Percentiles rank a stretch among this genome's conserved stretches.
phyloP scores from a whole-genome alignment of 2,797 vertebrate genomes.

The Sparus aurata region DNA sequence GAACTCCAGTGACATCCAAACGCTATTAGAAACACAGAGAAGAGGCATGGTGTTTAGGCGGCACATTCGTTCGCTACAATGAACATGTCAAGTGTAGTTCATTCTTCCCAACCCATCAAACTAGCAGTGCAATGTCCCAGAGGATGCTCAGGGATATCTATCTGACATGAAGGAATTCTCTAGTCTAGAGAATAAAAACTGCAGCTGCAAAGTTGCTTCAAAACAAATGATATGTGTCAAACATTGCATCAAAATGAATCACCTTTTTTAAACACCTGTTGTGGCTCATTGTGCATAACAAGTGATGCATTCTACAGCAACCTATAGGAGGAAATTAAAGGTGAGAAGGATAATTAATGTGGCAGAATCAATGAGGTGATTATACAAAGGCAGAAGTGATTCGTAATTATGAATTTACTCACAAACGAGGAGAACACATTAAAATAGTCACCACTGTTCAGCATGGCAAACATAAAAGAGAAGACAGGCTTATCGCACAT shows the following conservation, averaged over 20 bases:
- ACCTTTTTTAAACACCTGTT: neutral
- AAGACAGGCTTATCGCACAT: constrained; percentile 6
- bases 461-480: neutral
- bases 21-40: neutral
- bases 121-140: neutral
- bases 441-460: constrained; percentile 6
- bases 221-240: neutral
- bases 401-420: neutral
- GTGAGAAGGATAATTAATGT: neutral
- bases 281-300: neutral
- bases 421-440: neutral
- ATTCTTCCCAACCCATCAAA: constrained; percentile 8
- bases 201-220: neutral
- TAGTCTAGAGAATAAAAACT: neutral
- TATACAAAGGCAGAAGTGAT: neutral
- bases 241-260: neutral
- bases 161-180: neutral
- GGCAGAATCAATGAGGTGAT: neutral
- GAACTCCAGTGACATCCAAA: constrained; percentile 1
- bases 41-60: neutral
- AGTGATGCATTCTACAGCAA: neutral
- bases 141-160: neutral
- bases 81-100: constrained; percentile 26
- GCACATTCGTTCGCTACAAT: constrained; percentile 7
- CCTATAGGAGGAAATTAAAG: neutral